phyloP scores from a whole-genome alignment of 2,797 vertebrate genomes.

The Pagetopsis macropterus region DNA sequence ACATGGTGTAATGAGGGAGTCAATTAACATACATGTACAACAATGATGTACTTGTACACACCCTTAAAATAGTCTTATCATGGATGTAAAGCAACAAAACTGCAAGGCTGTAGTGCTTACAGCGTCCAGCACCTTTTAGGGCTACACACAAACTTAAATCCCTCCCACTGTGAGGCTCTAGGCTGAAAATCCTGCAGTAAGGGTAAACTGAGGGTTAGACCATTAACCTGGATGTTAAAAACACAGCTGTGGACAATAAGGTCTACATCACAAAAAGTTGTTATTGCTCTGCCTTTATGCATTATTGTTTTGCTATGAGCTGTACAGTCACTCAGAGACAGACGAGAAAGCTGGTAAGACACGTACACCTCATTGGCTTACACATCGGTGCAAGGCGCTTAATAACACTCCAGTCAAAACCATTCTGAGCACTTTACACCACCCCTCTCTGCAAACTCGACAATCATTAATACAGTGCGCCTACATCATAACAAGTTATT shows the following conservation, averaged over 20 bases:
- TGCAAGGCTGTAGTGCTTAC: conserved; percentile 26
- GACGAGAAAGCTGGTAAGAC: conserved; percentile 45
- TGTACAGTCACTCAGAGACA: conserved; percentile 41
- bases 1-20: neutral
- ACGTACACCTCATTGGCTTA: conserved; percentile 66
- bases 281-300: conserved; percentile 46
- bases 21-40: conserved; percentile 13
- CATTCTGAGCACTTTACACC: conserved; percentile 42
- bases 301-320: conserved; percentile 44
- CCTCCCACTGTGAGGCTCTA: conserved; percentile 31
- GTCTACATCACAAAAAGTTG: conserved; percentile 36
- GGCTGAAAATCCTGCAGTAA: conserved; percentile 54
- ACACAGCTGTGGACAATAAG: conserved; percentile 59
- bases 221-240: conserved; percentile 50
- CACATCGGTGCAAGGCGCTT: conserved; percentile 49
- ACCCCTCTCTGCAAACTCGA: conserved; percentile 48
- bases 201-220: conserved; percentile 54
- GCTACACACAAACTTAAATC: conserved; percentile 30
- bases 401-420: conserved; percentile 53
- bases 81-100: neutral
- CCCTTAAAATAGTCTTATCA: conserved; percentile 18
- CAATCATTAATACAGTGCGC: conserved; percentile 60
- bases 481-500: conserved; percentile 60
- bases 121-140: conserved; percentile 17
- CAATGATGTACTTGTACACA: neutral